Evolutionary conservation across 2,888 invertebrate genomes (phyloP).

Genomic region (Drosophila lacicola): DNA sequence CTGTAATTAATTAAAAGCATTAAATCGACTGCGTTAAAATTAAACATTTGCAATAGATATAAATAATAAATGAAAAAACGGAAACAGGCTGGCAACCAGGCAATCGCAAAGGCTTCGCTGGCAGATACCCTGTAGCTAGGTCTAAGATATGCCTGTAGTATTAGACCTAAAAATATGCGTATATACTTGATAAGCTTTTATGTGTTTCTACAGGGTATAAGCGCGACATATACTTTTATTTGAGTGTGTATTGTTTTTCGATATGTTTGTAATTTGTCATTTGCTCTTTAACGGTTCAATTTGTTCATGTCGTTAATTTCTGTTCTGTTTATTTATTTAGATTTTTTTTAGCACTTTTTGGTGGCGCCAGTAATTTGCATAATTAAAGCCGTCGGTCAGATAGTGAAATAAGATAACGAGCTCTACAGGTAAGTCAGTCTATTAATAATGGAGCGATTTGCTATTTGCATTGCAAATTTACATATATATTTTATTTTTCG

Average conservation of each 20-base stretch:
- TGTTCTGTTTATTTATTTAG: constrained; percentile 5
- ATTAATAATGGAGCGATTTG: constrained; percentile 50
- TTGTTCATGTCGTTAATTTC: constrained; percentile 16
- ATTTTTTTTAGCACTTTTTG: constrained; percentile 40
- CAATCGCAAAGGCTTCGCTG: neutral
- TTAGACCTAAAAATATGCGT: no score
- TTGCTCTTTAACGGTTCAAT: constrained; percentile 40
- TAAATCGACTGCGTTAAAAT: no score
- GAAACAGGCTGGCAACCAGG: neutral
- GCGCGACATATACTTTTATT: neutral
- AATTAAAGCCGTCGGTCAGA: constrained; percentile 64
- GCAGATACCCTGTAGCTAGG: neutral
- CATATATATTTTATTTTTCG: neutral
- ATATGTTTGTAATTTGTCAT: constrained; percentile 40
- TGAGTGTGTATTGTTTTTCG: neutral
- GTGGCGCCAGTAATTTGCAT: constrained; percentile 74
- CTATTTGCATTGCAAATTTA: constrained; percentile 69
- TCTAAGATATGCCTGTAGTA: no score
- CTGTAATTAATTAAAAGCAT: neutral
- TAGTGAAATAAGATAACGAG: constrained; percentile 62
- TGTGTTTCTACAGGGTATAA: neutral
- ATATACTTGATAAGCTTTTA: no score
- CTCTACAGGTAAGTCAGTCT: constrained; percentile 56
- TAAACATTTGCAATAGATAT: no score
- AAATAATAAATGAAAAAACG: neutral